phyloP scores from a whole-genome alignment of 1,140 invertebrate species.

The Notospermus geniculatus region DNA sequence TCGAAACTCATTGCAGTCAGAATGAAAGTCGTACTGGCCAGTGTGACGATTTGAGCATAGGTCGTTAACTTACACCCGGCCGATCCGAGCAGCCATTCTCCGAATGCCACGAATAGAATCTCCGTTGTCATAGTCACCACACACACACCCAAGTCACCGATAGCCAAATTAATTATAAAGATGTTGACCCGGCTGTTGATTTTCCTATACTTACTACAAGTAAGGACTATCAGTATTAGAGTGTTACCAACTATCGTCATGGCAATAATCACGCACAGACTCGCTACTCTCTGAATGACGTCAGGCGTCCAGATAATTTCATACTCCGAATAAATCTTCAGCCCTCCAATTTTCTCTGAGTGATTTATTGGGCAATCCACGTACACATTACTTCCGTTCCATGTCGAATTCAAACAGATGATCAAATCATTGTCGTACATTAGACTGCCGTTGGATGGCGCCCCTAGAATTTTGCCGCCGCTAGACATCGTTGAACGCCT shows the following conservation, averaged over 20 bases:
- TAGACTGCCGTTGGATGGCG: too few species aligned
- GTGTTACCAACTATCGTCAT: conserved; percentile 56
- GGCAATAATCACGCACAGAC: conserved; percentile 53
- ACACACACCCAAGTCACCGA: conserved; percentile 57
- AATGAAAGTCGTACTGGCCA: conserved; percentile 58
- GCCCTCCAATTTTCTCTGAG: too few species aligned
- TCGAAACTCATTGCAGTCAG: conserved; percentile 57
- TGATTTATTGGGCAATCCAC: too few species aligned
- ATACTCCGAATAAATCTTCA: neutral
- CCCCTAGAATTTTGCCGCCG: too few species aligned
- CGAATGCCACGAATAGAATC: conserved; percentile 55
- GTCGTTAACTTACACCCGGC: conserved; percentile 53
- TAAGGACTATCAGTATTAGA: conserved; percentile 53
- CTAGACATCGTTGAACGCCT: too few species aligned
- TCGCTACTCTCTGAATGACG: conserved; percentile 54
- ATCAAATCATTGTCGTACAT: too few species aligned
- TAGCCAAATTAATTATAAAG: conserved; percentile 58
- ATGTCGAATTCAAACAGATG: too few species aligned
- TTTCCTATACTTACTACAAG: conserved; percentile 50
- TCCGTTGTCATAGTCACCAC: conserved; percentile 57
- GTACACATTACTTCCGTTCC: too few species aligned
- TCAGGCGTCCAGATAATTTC: conserved; percentile 50
- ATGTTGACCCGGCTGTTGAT: conserved; percentile 56
- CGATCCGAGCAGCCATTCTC: conserved; percentile 52
- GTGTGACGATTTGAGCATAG: conserved; percentile 55